phyloP scores from a whole-genome alignment of 2,888 invertebrate species.

The Athalia rosae region DNA sequence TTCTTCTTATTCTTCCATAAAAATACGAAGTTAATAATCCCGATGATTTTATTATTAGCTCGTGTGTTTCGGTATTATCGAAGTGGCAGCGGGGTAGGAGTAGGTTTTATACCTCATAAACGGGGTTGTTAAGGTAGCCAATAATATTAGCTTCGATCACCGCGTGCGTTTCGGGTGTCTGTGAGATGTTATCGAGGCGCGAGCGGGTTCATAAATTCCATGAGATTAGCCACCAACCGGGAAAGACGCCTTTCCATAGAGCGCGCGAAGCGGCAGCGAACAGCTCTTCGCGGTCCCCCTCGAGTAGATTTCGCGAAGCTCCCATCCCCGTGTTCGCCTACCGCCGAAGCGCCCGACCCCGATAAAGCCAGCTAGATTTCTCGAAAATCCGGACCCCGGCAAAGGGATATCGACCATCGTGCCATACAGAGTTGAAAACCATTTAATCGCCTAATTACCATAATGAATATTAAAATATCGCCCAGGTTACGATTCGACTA shows the following conservation, averaged over 20 bases:
- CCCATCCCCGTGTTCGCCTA: no score
- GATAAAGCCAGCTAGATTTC: neutral
- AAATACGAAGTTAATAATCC: no score
- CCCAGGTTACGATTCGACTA: neutral
- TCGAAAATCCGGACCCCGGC: neutral
- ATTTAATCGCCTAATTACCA: slow-evolving; percentile 33
- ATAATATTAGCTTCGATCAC: neutral
- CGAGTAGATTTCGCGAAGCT: no score
- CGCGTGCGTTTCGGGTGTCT: slow-evolving; percentile 7
- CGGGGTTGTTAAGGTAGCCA: slow-evolving; percentile 42
- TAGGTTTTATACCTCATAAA: no score
- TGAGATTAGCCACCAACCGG: slow-evolving; percentile 63
- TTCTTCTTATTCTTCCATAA: no score
- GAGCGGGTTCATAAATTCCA: slow-evolving; percentile 64
- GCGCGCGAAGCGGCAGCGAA: neutral
- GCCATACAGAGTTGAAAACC: neutral
- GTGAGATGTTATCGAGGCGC: slow-evolving; percentile 61
- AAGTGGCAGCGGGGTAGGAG: no score
- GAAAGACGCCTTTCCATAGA: slow-evolving; percentile 42
- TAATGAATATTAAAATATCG: slow-evolving; percentile 29
- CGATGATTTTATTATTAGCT: no score
- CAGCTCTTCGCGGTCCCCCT: slow-evolving; percentile 35
- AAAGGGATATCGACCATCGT: slow-evolving; percentile 1
- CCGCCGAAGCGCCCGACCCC: neutral
- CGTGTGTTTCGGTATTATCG: no score